Conservation (phyloP, 1,140 invertebrate genomes). For the Rhagoletis pomonella region DNA sequence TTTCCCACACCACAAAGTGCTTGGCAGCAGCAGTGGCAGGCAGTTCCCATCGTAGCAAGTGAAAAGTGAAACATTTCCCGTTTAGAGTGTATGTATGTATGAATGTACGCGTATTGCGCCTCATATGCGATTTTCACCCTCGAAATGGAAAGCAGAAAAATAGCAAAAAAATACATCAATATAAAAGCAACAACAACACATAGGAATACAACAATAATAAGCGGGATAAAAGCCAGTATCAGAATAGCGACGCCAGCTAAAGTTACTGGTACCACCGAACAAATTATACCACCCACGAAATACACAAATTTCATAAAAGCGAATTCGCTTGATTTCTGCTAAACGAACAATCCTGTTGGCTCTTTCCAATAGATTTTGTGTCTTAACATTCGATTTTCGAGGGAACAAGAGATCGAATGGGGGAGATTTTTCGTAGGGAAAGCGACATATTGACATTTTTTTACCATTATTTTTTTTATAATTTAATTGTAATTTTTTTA, state of each 20-base stretch:
- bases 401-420: too few relatives aligned
- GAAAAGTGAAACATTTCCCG: conserved; percentile 51
- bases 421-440: too few relatives aligned
- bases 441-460: too few relatives aligned
- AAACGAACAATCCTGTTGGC: too few relatives aligned
- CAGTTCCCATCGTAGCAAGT: conserved; percentile 12
- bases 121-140: conserved; percentile 29
- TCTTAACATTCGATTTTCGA: too few relatives aligned
- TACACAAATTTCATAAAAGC: not conserved
- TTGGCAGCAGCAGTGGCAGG: not conserved
- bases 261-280: not conserved
- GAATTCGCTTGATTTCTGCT: too few relatives aligned
- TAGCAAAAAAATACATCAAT: conserved; percentile 15
- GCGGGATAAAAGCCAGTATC: not conserved
- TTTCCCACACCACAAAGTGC: not conserved
- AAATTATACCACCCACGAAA: not conserved
- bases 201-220: conserved; percentile 8
- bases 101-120: not conserved
- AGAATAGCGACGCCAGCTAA: conserved; percentile 31
- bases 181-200: conserved; percentile 6
- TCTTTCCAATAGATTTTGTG: too few relatives aligned
- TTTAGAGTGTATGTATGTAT: not conserved
- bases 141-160: conserved; percentile 24
- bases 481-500: too few relatives aligned
- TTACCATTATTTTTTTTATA: too few relatives aligned